phyloP scores from a whole-genome alignment of 2,113 vertebrate genomes.

The Calyptommatus sinebrachiatus region DNA sequence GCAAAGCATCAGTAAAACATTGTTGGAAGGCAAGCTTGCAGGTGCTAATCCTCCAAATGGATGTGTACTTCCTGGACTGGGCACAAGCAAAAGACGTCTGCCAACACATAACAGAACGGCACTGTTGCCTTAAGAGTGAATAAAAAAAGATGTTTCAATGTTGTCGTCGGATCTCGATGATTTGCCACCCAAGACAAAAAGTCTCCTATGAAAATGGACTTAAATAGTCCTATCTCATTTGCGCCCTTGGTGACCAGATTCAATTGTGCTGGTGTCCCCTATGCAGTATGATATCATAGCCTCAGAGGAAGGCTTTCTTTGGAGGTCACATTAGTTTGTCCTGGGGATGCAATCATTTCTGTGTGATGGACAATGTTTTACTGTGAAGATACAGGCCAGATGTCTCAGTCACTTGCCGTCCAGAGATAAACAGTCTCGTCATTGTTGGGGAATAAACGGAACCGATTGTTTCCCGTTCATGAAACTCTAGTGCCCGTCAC shows the following conservation, averaged over 20 bases:
- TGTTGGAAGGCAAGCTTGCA: conserved; percentile 69
- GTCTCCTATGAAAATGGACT: conserved; percentile 78
- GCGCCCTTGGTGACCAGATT: conserved; percentile 80
- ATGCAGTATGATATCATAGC: conserved; percentile 82
- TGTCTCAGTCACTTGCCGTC: conserved; percentile 81
- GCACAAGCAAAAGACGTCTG: conserved; percentile 61
- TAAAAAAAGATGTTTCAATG: conserved; percentile 82
- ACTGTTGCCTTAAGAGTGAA: conserved; percentile 76
- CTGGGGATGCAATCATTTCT: conserved; percentile 83
- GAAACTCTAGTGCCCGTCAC: conserved; percentile 78
- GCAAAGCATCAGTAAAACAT: conserved; percentile 58
- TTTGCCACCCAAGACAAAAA: conserved; percentile 79
- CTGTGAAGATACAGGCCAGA: conserved; percentile 84
- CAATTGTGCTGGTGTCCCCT: conserved; percentile 83
- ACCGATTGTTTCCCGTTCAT: conserved; percentile 75
- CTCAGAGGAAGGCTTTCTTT: conserved; percentile 84
- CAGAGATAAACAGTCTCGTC: conserved; percentile 72
- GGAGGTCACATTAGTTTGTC: conserved; percentile 80
- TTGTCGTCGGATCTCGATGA: conserved; percentile 76
- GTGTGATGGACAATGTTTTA: conserved; percentile 84
- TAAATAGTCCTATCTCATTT: conserved; percentile 83
- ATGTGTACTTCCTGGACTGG: conserved; percentile 72
- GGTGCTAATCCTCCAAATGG: conserved; percentile 69
- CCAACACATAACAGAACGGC: conserved; percentile 68
- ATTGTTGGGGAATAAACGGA: conserved; percentile 79